Percentiles rank a stretch among this genome's conserved stretches.
Conservation (phyloP, 2,113 vertebrate species). For the Peucedramus taeniatus region DNA sequence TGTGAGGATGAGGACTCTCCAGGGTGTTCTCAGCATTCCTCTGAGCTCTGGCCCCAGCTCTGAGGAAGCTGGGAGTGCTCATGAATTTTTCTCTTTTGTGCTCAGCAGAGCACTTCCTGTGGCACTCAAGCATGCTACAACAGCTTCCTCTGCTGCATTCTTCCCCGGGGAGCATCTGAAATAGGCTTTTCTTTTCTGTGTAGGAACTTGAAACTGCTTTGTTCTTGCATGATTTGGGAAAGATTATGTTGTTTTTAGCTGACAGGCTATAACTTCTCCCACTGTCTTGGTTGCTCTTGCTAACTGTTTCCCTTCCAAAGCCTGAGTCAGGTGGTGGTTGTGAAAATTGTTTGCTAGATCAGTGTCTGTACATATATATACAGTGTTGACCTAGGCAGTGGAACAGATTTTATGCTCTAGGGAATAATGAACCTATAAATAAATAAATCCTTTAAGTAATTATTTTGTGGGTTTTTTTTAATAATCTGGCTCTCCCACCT, state of each 20-base stretch:
- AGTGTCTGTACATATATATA: background rate
- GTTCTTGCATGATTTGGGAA: constrained; percentile 50
- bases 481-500: background rate
- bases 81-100: background rate
- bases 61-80: background rate
- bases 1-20: background rate
- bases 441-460: background rate
- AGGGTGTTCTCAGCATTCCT: background rate
- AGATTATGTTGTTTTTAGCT: background rate
- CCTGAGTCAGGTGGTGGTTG: constrained; percentile 15
- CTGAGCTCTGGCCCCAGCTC: background rate
- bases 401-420: background rate
- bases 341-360: constrained; percentile 35
- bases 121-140: background rate
- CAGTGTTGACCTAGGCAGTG: background rate
- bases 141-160: background rate
- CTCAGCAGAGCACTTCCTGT: background rate
- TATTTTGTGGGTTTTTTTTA: background rate
- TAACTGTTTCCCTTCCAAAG: constrained; percentile 48
- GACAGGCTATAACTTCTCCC: constrained; percentile 37
- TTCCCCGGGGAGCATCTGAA: background rate
- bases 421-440: background rate
- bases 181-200: background rate
- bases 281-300: constrained; percentile 29
- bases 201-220: background rate